Percentiles rank a stretch among this genome's conserved stretches.
phyloP scores from a whole-genome alignment of 2,888 invertebrate genomes.

The Hydropsyche betteni region DNA sequence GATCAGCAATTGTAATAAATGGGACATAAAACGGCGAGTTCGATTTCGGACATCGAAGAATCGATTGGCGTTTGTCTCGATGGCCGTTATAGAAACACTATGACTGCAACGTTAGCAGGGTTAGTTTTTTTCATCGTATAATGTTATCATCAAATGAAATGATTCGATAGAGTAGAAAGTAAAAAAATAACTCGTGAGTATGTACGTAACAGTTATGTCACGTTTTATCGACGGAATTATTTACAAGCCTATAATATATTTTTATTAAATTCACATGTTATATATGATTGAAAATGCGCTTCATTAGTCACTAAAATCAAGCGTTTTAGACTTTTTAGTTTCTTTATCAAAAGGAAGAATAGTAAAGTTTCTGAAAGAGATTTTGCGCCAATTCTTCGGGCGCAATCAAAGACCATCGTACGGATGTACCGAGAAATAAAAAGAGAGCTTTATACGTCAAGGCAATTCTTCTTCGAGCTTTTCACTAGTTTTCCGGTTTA shows the following conservation, averaged over 20 bases:
- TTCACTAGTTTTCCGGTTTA: slow-evolving; percentile 28
- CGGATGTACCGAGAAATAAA: slow-evolving; percentile 16
- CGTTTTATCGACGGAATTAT: no score
- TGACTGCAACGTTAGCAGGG: no score
- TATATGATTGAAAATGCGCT: background rate
- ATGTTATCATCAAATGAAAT: no score
- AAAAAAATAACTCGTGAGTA: no score
- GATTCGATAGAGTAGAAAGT: no score
- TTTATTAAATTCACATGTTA: no score
- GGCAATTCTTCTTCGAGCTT: slow-evolving; percentile 7
- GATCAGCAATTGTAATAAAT: slow-evolving; percentile 27
- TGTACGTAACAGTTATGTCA: no score
- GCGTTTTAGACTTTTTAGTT: background rate
- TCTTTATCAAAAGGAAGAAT: background rate
- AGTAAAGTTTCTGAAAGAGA: background rate
- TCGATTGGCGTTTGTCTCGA: slow-evolving; percentile 13
- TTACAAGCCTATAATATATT: no score
- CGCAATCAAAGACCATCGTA: slow-evolving; percentile 25
- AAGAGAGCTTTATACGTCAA: slow-evolving; percentile 17
- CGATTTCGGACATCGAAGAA: slow-evolving; percentile 23
- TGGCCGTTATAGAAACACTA: no score
- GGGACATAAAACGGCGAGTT: slow-evolving; percentile 26
- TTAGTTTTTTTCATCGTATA: no score
- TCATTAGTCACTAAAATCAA: background rate
- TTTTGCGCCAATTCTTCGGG: background rate